Base-by-base conservation (phyloP, 2,797 vertebrate genomes). In the Gastrophryne carolinensis region DNA sequence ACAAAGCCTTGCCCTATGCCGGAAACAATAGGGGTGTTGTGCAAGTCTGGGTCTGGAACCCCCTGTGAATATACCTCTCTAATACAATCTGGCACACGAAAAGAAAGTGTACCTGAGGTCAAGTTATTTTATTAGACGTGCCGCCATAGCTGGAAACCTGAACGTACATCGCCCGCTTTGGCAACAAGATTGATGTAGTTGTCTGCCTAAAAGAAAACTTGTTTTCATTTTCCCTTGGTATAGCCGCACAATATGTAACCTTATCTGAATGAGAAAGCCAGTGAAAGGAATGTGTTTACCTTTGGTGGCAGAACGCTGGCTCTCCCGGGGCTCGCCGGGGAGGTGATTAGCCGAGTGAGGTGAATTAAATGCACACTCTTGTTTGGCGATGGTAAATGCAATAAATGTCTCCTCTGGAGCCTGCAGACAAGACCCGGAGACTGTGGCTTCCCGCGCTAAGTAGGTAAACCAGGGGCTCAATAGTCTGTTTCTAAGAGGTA, bases 391-490 rank as follows among this genome's bases (percentile, higher is more conserved):
- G 35, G 27, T 34, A 73, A 73, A 73, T 73, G 72, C 52, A 73
- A 65, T 65, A 73, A 65, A 35, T 23, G 62, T 58, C 52, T 21
- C 56, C 52, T 58, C 72, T 47, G 47, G 24, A 37, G 52, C 0
- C 35, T 13, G 72, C 72, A 74, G 62, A 74, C 72, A 57, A 61
- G 61, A 47, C 35, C 61, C 44, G 72, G 72, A 74, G 72, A 57
- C 72, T 66, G 72, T 34, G 72, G 72, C 72, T 73, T 73, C 61
- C 27, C 13, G 35, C 29, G 49, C 23, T 49, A 66, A 73, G 61
- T 23, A 49, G 62, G 37, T 34, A 37, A 35, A 57, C 15, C 12
- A 19, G 15, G n/a, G 13, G 15, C 12, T 66, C 62, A 57, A 66
- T 49, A 6, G 13, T 39, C 60, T 41, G 27, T 54, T 47, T 65